A percentile compares a stretch with the other conserved stretches of the same genome.
phyloP scores from a whole-genome alignment of 92 coral and sea anemone species.

The Epizoanthus stellaris region DNA sequence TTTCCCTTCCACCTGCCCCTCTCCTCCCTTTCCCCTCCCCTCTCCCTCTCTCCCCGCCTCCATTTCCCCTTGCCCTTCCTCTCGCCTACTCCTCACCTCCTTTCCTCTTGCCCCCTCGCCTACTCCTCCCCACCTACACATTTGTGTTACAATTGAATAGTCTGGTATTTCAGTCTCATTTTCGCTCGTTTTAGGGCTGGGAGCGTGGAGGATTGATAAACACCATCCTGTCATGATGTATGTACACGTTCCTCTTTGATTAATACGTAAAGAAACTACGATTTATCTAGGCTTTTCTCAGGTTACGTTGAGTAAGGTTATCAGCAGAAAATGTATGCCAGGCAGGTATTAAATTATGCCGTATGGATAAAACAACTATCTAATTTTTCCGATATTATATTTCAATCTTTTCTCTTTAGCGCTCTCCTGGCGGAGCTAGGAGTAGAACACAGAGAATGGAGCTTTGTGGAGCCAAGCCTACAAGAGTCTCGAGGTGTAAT shows the following conservation, averaged over 20 bases:
- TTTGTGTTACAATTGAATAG: no score
- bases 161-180: neutral
- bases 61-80: neutral
- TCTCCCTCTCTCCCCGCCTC: no score
- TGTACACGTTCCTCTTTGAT: conserved; percentile 1
- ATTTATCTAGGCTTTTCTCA: neutral
- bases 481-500: conserved; percentile 79
- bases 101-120: neutral
- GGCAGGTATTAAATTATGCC: neutral
- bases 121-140: neutral
- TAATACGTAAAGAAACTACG: neutral
- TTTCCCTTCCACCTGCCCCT: neutral
- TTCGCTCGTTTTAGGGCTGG: conserved; percentile 64
- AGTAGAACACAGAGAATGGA: conserved; percentile 71
- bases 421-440: conserved; percentile 68
- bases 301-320: neutral
- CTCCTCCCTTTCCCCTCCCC: neutral
- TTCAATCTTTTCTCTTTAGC: conserved; percentile 19
- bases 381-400: neutral
- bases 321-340: neutral
- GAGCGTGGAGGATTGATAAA: conserved; percentile 84
- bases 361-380: neutral
- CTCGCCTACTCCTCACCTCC: neutral
- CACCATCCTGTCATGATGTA: conserved; percentile 73
- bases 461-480: conserved; percentile 66